Conservation (phyloP, 2,797 vertebrate genomes). For the Phrynocephalus vlangalii region DNA sequence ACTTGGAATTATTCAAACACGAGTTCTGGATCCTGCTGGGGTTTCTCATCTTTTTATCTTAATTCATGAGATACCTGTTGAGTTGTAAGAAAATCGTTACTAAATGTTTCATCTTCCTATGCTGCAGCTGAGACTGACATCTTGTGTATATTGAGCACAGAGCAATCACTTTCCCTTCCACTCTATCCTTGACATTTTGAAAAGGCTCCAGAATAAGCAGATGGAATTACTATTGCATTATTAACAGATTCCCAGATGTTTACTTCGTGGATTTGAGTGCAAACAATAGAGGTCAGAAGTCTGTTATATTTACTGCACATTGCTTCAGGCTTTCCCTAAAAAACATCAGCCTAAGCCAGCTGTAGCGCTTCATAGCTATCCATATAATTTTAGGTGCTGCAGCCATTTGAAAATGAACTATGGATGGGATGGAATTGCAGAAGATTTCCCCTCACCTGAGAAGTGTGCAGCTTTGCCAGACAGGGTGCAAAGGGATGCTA, state of each 20-base stretch:
- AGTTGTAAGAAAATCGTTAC: neutral
- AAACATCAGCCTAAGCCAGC: neutral
- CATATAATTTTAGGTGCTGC: neutral
- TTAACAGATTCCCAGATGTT: slow-evolving; percentile 15
- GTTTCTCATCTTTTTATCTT: neutral
- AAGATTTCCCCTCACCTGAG: neutral
- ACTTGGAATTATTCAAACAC: neutral
- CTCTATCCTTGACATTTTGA: neutral
- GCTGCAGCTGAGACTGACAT: neutral
- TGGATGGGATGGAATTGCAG: neutral
- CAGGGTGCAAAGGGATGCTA: neutral
- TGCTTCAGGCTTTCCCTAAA: neutral
- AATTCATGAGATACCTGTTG: neutral
- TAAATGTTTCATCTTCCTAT: neutral
- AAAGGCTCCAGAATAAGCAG: slow-evolving; percentile 16
- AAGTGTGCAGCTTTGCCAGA: neutral
- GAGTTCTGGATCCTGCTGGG: too few species aligned
- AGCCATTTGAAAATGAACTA: neutral
- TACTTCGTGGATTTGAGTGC: neutral
- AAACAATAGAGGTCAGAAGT: neutral
- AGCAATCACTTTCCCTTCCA: neutral
- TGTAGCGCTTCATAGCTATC: neutral
- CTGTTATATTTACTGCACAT: neutral
- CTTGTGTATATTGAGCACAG: neutral
- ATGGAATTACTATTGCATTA: slow-evolving; percentile 13